Base-by-base conservation (phyloP, 2,888 invertebrate species). In the Noctua pronuba region DNA sequence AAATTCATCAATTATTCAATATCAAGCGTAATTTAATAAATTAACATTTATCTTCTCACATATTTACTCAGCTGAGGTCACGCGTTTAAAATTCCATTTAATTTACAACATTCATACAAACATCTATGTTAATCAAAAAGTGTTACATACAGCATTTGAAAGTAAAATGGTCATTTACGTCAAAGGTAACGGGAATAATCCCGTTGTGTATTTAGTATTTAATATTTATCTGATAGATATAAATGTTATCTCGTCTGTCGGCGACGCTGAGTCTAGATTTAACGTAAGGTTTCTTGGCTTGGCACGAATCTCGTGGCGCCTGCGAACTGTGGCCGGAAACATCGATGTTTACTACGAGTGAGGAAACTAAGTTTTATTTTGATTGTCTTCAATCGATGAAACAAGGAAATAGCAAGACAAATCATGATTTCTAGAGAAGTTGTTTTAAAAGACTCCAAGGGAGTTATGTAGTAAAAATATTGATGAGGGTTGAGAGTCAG, bases 211-310 rank as follows among this genome's bases (percentile, higher is more conserved):
- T 79, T 71, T 52, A 79, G 71, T 68, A 65, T 62, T 58, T 44
- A 73, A 67, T 55, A 11, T 83, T 73, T 60, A 79, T 79, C 73
- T 73, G 66, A 77, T 73, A 67, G 46, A 74, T 71, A 62, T 60
- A 2, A 46, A 55, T 73, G 77, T 83, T 83, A 85, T 84, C 77
- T 79, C 21, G 70, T 75, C 49, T 66, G 64, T 44, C 49, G 85
- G 85, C 82, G 87, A 65, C 87, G 73, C 21, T 28, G 62, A 73
- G 87, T 86, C 88, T 87, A 73, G 44, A 44, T 68, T 5, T 78
- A 73, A 77, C 16, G 52, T 69, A 65, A 65, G 67, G 60, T 75
- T 86, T 81, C 87, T 81, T 81, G 46, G 52, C 60, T 81, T 84
- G 74, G 62, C 79, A 78, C 70, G 68, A 60, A 82, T 82, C 38